These are phyloP conservation scores for Allolobophora icterica DNA, from an alignment of 2,888 invertebrate species.

Conservation along the genomic window DNA sequence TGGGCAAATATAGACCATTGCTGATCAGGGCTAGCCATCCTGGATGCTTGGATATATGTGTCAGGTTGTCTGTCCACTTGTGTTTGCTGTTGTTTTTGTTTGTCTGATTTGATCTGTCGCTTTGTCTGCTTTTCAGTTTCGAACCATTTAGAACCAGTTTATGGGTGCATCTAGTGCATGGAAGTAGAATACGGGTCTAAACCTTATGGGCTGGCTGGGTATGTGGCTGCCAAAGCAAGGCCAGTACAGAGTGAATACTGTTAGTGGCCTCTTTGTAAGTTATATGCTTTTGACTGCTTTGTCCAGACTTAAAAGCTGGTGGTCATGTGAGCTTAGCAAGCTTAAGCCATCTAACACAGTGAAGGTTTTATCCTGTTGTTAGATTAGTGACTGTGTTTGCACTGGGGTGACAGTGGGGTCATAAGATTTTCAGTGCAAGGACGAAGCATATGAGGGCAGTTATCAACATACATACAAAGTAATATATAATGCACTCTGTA, in stretches of 20 bases:
- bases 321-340: neutral
- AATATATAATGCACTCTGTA: too few species aligned
- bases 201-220: neutral
- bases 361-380: too few species aligned
- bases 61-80: neutral
- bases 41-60: slow-evolving; percentile 4
- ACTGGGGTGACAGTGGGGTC: too few species aligned
- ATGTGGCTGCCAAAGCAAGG: neutral
- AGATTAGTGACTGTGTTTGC: neutral
- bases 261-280: neutral
- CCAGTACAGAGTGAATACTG: neutral
- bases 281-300: neutral
- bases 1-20: neutral
- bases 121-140: neutral
- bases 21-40: neutral
- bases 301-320: neutral
- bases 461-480: neutral
- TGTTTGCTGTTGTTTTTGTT: neutral
- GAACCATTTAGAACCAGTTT: neutral
- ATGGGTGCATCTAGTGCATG: neutral
- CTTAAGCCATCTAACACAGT: neutral
- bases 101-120: neutral
- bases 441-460: neutral
- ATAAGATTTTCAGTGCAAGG: neutral
- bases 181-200: neutral